Conservation (phyloP, 2,113 vertebrate species). For the Megaleporinus macrocephalus region DNA sequence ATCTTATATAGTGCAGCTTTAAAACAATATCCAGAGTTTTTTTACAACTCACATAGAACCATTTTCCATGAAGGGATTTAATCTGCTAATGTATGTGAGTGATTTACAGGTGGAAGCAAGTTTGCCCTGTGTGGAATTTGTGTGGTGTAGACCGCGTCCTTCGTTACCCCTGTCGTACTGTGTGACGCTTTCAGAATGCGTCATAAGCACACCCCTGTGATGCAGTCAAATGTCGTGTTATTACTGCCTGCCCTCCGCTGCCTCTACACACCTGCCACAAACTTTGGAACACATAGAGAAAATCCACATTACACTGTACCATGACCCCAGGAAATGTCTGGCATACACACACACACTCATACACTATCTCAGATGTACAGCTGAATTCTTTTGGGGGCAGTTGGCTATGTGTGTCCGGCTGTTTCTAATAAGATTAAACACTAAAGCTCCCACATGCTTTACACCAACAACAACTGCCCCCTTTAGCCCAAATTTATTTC, state of each 20-base stretch:
- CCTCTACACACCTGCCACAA: not conserved
- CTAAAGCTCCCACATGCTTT: not conserved
- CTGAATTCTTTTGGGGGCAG: conserved; percentile 15
- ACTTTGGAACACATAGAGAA: not conserved
- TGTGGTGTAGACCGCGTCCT: not conserved
- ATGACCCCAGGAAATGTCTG: not conserved
- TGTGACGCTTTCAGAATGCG: not conserved
- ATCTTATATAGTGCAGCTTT: too few species aligned
- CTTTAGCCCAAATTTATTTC: not conserved
- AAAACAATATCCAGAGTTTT: too few species aligned
- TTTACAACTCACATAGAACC: not conserved
- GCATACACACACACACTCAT: not conserved
- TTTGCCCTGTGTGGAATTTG: conserved; percentile 7
- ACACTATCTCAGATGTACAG: not conserved
- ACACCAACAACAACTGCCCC: not conserved
- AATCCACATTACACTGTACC: not conserved
- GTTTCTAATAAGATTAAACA: conserved; percentile 8
- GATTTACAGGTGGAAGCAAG: not conserved
- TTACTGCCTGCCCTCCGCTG: not conserved
- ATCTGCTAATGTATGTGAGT: not conserved
- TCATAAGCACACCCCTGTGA: not conserved
- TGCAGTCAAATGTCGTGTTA: not conserved
- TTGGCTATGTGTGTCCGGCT: conserved; percentile 8
- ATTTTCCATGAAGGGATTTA: not conserved
- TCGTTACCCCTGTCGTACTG: not conserved